Percentiles rank a stretch among this genome's conserved stretches.
phyloP scores from a whole-genome alignment of 2,888 invertebrate species.

The Zaprionus bogoriensis region DNA sequence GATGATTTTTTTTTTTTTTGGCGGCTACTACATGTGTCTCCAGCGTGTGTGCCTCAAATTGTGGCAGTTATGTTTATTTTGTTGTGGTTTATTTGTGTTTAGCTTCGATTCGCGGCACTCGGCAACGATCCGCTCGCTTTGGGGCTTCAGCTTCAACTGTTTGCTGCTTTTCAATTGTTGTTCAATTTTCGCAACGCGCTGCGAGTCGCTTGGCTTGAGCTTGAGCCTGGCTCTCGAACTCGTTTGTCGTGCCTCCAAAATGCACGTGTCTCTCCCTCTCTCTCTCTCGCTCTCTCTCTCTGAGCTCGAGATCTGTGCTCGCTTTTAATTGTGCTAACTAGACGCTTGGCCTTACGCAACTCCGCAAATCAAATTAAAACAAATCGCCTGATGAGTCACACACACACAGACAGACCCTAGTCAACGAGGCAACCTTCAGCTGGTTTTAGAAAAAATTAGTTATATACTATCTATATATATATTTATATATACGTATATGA shows the following conservation, averaged over 20 bases:
- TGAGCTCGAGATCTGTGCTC: slow-evolving; percentile 25
- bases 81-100: no score
- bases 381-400: slow-evolving; percentile 66
- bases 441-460: slow-evolving; percentile 4
- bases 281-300: slow-evolving; percentile 21
- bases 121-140: slow-evolving; percentile 59
- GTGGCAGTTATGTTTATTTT: slow-evolving; percentile 24
- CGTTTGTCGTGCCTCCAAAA: slow-evolving; percentile 76
- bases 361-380: slow-evolving; percentile 57
- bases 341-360: slow-evolving; percentile 60
- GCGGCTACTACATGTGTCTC: slow-evolving; percentile 30
- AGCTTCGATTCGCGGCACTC: no score
- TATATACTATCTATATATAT: neutral
- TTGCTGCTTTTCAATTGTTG: slow-evolving; percentile 62
- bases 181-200: slow-evolving; percentile 53
- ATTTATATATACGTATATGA: slow-evolving; percentile 21
- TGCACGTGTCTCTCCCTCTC: slow-evolving; percentile 3
- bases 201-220: slow-evolving; percentile 9
- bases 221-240: slow-evolving; percentile 52
- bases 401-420: slow-evolving; percentile 29
- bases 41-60: slow-evolving; percentile 26
- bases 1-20: slow-evolving; percentile 22
- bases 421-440: slow-evolving; percentile 52
- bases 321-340: slow-evolving; percentile 72
- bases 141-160: slow-evolving; percentile 67